Base-by-base conservation (phyloP, 2,888 invertebrate species). In the Carabus problematicus region DNA sequence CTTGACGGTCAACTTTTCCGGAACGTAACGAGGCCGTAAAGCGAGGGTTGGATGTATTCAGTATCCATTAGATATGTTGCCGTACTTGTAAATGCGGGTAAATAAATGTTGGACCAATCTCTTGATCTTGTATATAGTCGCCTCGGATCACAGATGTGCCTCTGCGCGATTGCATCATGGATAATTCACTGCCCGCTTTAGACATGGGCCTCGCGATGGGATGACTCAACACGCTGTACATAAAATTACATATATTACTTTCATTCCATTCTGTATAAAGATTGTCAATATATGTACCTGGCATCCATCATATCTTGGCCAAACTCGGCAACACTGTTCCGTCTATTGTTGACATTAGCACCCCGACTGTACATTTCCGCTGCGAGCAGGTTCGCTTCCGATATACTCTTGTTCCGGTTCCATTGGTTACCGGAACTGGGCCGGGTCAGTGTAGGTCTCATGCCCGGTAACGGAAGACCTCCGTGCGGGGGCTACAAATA, bases 341-440 rank as follows among this genome's bases (percentile, higher is more conserved):
- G 78, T 72, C 88, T 82, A 43, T 85, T 84, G 71, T 82, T 81
- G 66, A 52, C 16, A 12, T 52, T 52, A 52, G 84, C 81, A 11
- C 83, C 6, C 72, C 79, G 77, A 60, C 77, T 82, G 29, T 86
- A 86, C 41, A 83, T 80, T 49, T 89, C 89, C 1, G 86, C 84
- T 1, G 88, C 87, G 49, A 95, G 82, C 18, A 95, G 83, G 83
- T 95, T 95, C 8, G 95, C 95, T 80, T 95, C 95, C 75, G 94
- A 94, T 74, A 91, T 89, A 71, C 94, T 94, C 76, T 91, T 91
- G 67, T 84, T 82, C 69, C 84, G 76, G 68, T 77, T 79, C 80
- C 82, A 82, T 70, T 79, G 78, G 63, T 75, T 74, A 70, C 71
- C 41, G 42, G 59, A 43, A 41, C 41, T 41, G 12, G 41, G 59